Evolutionary conservation across 2,113 vertebrate species (phyloP).

Genomic region (Grantiella picta): DNA sequence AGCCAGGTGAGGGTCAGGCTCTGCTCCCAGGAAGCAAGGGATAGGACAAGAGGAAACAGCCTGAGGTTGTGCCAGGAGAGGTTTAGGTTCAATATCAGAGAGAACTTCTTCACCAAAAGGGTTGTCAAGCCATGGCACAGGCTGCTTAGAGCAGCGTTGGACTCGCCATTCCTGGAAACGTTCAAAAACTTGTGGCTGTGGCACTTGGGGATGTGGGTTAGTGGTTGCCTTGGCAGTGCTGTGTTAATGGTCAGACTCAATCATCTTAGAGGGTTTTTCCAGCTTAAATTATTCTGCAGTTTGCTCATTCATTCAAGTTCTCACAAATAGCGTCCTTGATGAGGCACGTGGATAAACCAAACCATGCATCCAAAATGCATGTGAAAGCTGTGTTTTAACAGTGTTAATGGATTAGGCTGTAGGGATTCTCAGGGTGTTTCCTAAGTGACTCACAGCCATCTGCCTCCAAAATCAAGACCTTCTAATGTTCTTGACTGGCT

Average conservation of each 20-base stretch:
- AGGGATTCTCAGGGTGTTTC: background rate
- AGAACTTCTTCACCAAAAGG: background rate
- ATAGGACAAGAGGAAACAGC: background rate
- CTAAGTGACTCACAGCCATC: background rate
- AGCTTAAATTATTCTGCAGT: background rate
- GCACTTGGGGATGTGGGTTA: background rate
- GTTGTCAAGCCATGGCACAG: background rate
- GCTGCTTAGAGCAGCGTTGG: background rate
- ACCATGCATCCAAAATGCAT: fast-evolving
- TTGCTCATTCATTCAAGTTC: fast-evolving
- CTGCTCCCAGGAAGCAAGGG: background rate
- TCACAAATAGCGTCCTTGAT: background rate
- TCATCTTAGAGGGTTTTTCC: background rate
- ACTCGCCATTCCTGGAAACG: background rate
- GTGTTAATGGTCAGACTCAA: background rate
- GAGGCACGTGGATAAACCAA: fast-evolving
- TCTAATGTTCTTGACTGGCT: background rate
- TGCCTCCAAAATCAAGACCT: background rate
- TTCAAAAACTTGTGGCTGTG: background rate
- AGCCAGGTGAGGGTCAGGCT: background rate
- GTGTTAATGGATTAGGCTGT: background rate
- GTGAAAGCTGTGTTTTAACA: background rate
- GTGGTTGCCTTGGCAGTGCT: background rate
- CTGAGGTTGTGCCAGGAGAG: background rate
- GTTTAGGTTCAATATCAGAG: background rate